These are phyloP conservation scores for Epirrhoe alternata DNA, from an alignment of 2,888 invertebrate genomes.

Conservation along the genomic window DNA sequence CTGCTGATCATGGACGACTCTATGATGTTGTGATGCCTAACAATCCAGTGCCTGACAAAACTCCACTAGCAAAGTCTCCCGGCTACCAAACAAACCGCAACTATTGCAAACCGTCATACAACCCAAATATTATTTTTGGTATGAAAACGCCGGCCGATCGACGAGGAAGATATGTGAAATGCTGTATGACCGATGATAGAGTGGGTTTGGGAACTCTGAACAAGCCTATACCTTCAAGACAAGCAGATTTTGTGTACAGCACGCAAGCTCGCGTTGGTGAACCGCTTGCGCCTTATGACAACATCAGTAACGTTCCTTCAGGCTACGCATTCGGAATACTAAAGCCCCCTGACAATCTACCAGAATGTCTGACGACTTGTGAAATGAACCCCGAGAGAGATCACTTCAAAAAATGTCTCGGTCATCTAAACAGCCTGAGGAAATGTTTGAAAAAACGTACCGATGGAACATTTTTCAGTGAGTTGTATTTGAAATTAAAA, in stretches of 20 bases:
- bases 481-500: constrained; percentile 51
- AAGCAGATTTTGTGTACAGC: constrained; percentile 58
- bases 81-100: constrained; percentile 49
- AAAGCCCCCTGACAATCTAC: constrained; percentile 58
- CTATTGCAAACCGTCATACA: constrained; percentile 59
- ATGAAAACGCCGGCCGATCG: constrained; percentile 55
- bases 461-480: constrained; percentile 45
- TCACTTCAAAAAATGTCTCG: constrained; percentile 65
- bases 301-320: constrained; percentile 65
- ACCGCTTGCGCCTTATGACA: constrained; percentile 66
- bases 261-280: constrained; percentile 56
- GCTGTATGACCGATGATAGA: constrained; percentile 56
- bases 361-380: constrained; percentile 58
- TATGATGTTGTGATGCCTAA: constrained; percentile 56
- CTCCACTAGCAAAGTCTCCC: constrained; percentile 40
- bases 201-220: constrained; percentile 53
- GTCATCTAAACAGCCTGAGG: constrained; percentile 61
- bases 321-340: constrained; percentile 70
- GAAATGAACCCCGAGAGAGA: constrained; percentile 55
- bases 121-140: constrained; percentile 65
- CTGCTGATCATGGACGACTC: constrained; percentile 34
- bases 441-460: constrained; percentile 51
- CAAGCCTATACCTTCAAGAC: constrained; percentile 52
- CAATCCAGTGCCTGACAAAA: constrained; percentile 43
- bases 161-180: constrained; percentile 59